These are phyloP conservation scores for Myotis findleyi DNA, from an alignment of 2,797 vertebrate genomes.

Conservation along the genomic window DNA sequence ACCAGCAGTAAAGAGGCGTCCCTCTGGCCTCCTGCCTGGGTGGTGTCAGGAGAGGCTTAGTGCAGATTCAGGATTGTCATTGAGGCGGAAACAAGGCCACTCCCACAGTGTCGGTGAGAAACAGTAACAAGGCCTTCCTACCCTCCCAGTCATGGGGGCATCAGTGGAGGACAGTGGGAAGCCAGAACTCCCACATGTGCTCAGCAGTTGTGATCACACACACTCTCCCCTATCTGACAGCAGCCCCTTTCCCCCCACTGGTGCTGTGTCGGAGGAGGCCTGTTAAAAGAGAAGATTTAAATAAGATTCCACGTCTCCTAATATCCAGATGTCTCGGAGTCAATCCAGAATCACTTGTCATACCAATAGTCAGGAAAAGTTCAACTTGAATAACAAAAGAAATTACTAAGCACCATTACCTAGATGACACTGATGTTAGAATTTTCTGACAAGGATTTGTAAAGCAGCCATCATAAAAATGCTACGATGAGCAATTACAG, in stretches of 20 bases:
- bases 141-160: background rate
- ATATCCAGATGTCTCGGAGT: background rate
- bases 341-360: background rate
- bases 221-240: background rate
- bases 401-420: background rate
- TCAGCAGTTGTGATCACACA: background rate
- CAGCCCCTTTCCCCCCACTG: background rate
- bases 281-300: background rate
- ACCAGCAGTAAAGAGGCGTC: background rate
- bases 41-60: background rate
- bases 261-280: background rate
- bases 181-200: background rate
- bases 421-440: background rate
- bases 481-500: background rate
- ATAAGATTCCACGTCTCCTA: background rate
- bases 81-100: background rate
- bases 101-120: background rate
- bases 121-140: background rate
- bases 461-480: background rate
- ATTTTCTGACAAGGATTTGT: background rate
- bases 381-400: background rate
- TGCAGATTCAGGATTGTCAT: background rate
- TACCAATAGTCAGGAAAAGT: background rate
- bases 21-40: background rate
- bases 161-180: background rate